Base-by-base conservation (phyloP, 2,797 vertebrate species). In the Astyanax mexicanus region DNA sequence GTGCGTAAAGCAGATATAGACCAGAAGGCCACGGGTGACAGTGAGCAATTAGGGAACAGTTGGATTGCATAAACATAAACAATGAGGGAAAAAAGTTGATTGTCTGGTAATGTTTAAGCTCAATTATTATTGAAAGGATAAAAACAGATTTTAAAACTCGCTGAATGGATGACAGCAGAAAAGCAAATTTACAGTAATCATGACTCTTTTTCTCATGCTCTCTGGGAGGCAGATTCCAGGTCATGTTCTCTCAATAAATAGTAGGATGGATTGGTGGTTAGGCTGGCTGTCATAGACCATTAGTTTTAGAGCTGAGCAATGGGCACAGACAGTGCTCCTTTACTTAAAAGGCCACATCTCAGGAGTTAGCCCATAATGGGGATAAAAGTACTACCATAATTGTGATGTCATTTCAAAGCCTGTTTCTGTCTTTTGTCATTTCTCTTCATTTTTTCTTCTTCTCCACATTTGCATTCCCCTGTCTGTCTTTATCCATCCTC, bases 211-310 rank as follows among this genome's bases (percentile, higher is more conserved):
- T 64, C 13, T 57, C 49, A 15, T 35, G 61, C 45, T 70, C 58
- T 40, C 29, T 19, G n/a, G n/a, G n/a, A n/a, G n/a, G n/a, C n/a
- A n/a, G n/a, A 45, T 45, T 65, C 23, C n/a, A 65, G 42, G 42
- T 49, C 69, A 51, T 58, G 45, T 78, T 58, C 52, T 72, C 23
- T 78, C 17, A 78, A 72, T 67, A 78, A 78, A 78, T 72, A 21
- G 42, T 32, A 38, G 21, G 35, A 77, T 65, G 29, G 37, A 71
- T 71, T 64, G 27, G 45, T 54, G 21, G 58, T 58, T 35, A 57
- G 57, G 67, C 38, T 25, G 17, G 15, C 21, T 37, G 44, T 47
- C 49, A 77, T 64, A 55, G 68, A 69, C 40, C 54, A 71, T 78
- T 58, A 78, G 32, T 78, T n/a, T n/a, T 60, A 72, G 54, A 71